These are phyloP conservation scores for Conops quadrifasciatus DNA, from an alignment of 2,888 invertebrate genomes.

Conservation along the genomic window DNA sequence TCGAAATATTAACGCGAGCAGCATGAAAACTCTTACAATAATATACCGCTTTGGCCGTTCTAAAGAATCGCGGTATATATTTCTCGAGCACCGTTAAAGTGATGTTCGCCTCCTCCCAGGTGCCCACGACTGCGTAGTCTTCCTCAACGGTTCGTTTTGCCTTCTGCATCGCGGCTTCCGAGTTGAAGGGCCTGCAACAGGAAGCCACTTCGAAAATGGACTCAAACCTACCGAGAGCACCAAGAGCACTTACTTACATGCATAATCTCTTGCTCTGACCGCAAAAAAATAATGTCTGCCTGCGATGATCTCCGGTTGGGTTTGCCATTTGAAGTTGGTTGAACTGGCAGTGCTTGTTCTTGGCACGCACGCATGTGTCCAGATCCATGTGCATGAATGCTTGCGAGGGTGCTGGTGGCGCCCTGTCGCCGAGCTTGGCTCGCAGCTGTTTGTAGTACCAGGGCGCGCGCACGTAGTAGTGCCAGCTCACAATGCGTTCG, in stretches of 20 bases:
- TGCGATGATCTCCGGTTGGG: conserved; percentile 83
- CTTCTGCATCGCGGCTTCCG: conserved; percentile 78
- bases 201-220: conserved; percentile 43
- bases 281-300: conserved; percentile 89
- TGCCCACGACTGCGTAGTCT: conserved; percentile 88
- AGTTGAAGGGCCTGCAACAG: conserved; percentile 80
- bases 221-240: not conserved
- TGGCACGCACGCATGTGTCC: conserved; percentile 82
- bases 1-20: not conserved
- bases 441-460: conserved; percentile 78
- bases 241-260: conserved; percentile 72
- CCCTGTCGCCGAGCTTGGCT: conserved; percentile 70
- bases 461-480: conserved; percentile 87
- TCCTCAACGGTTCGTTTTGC: conserved; percentile 86
- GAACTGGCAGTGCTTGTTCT: conserved; percentile 83
- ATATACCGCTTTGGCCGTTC: conserved; percentile 78
- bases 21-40: conserved; percentile 71
- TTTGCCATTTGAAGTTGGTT: conserved; percentile 80
- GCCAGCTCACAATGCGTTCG: conserved; percentile 90
- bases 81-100: conserved; percentile 84
- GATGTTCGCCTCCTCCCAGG: conserved; percentile 86
- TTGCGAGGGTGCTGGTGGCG: conserved; percentile 53
- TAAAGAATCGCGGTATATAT: conserved; percentile 85
- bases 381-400: conserved; percentile 86
- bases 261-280: conserved; percentile 82